Conservation (phyloP, 92 coral and sea anemone species). For the Actinostola sp. region DNA sequence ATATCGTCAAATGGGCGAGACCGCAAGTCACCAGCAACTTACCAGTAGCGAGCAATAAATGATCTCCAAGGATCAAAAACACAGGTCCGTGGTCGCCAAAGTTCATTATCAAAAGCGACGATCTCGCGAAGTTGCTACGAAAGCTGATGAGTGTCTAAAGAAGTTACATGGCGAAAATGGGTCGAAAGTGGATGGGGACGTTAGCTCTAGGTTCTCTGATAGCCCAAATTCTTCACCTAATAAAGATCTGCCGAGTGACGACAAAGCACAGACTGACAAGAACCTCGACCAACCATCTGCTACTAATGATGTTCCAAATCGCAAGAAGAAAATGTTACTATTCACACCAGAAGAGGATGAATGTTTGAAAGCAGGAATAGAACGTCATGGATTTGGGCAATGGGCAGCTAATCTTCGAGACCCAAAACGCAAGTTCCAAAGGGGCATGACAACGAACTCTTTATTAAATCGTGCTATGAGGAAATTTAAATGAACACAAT, state of each 20-base stretch:
- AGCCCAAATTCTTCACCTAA: constrained; percentile 17
- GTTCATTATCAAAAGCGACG: too few species aligned
- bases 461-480: constrained; percentile 29
- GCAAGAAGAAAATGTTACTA: constrained; percentile 17
- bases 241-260: background rate
- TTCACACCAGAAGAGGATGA: constrained; percentile 47
- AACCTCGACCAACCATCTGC: too few species aligned
- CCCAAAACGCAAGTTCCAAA: constrained; percentile 31
- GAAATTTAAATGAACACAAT: background rate
- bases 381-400: constrained; percentile 48
- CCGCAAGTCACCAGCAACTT: too few species aligned
- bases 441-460: constrained; percentile 46
- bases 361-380: constrained; percentile 19
- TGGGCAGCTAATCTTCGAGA: constrained; percentile 50
- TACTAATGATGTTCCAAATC: background rate
- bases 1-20: too few species aligned
- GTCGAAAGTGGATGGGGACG: constrained; percentile 2
- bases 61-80: too few species aligned
- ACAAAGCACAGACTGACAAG: too few species aligned
- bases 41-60: too few species aligned
- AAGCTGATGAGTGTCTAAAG: too few species aligned
- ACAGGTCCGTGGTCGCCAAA: too few species aligned
- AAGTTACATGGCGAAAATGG: constrained; percentile 29
- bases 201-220: constrained; percentile 21
- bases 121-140: too few species aligned